phyloP scores from a whole-genome alignment of 2,113 vertebrate species.

The Oncorhynchus keta region DNA sequence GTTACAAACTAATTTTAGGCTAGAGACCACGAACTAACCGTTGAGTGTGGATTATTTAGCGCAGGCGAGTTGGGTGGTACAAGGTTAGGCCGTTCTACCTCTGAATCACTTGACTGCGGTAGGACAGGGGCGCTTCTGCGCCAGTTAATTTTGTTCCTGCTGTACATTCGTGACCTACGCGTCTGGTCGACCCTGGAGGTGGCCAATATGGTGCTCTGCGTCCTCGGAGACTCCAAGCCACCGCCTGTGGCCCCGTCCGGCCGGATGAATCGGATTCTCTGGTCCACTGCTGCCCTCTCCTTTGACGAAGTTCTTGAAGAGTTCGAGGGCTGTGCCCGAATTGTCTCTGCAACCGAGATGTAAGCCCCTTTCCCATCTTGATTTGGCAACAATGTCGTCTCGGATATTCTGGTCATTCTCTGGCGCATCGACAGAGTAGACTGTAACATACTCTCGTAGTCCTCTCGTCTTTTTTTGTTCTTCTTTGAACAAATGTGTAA shows the following conservation, averaged over 20 bases:
- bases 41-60: conserved; percentile 27
- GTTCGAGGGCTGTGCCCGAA: conserved; percentile 60
- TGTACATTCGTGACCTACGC: conserved; percentile 26
- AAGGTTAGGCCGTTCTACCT: conserved; percentile 55
- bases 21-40: conserved; percentile 25
- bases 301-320: conserved; percentile 72
- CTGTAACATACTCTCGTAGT: conserved; percentile 47
- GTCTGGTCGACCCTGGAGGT: conserved; percentile 22
- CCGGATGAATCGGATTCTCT: conserved; percentile 56
- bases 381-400: conserved; percentile 36
- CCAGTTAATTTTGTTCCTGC: conserved; percentile 37
- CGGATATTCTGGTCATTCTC: conserved; percentile 39
- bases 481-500: conserved; percentile 55
- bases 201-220: conserved; percentile 59
- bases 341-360: conserved; percentile 62
- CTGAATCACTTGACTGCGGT: conserved; percentile 64
- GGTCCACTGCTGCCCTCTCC: conserved; percentile 47
- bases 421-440: conserved; percentile 50
- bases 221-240: conserved; percentile 57
- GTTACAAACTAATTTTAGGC: neutral
- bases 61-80: conserved; percentile 78
- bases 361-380: conserved; percentile 46
- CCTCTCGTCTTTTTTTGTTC: conserved; percentile 32
- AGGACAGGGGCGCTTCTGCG: conserved; percentile 54
- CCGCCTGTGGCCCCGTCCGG: conserved; percentile 61